Percentiles rank a stretch among this genome's conserved stretches.
These are phyloP conservation scores for Hydrozoanthus gracilis DNA, from an alignment of 92 coral and sea anemone species.

Conservation along the genomic window DNA sequence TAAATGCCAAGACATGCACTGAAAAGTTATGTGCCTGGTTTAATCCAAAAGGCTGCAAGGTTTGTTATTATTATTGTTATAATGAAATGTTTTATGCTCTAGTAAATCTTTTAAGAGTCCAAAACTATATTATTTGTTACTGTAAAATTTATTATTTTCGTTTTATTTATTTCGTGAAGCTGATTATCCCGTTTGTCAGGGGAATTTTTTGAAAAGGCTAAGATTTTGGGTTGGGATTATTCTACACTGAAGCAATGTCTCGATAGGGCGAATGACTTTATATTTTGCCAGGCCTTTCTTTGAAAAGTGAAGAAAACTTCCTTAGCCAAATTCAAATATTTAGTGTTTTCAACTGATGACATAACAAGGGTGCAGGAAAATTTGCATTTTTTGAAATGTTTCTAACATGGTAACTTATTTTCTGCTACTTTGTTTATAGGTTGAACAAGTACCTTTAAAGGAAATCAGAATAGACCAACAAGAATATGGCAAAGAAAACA, in stretches of 20 bases:
- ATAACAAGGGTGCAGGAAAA: background rate
- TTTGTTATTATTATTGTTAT: background rate
- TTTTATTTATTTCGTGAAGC: background rate
- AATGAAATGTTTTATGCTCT: background rate
- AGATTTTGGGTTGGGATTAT: too few species aligned
- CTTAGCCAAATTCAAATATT: background rate
- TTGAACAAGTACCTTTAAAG: background rate
- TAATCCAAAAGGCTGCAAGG: constrained; percentile 41
- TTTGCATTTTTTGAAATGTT: background rate
- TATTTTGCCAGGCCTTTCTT: too few species aligned
- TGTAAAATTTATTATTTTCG: too few species aligned
- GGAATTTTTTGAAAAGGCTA: background rate
- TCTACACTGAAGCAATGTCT: too few species aligned
- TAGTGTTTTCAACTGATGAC: too few species aligned
- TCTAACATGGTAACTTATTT: background rate
- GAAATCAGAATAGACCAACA: background rate
- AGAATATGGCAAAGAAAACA: background rate
- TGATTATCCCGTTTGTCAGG: too few species aligned
- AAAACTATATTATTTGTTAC: too few species aligned
- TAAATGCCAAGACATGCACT: constrained; percentile 36
- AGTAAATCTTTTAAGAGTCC: background rate
- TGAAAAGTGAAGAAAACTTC: too few species aligned
- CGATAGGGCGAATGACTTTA: too few species aligned
- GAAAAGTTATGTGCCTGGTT: constrained; percentile 48
- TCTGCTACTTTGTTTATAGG: background rate